Evolutionary conservation across 2,888 invertebrate genomes (phyloP).

Genomic region (Drosophila setosimentum): DNA sequence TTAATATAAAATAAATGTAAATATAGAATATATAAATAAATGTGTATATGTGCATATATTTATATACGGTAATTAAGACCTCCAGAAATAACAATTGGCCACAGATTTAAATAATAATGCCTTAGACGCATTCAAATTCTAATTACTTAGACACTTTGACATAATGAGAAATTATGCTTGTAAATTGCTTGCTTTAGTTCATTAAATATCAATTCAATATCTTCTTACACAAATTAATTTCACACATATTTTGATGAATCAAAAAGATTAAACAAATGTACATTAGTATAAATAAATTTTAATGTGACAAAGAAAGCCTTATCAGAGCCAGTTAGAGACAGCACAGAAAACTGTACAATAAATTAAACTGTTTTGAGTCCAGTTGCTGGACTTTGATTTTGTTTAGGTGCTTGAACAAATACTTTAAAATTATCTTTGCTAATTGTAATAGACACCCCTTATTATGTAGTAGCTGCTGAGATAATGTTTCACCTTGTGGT

Average conservation of each 20-base stretch:
- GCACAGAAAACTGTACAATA: neutral
- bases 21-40: neutral
- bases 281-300: neutral
- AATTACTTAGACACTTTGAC: too few relatives aligned
- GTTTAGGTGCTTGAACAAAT: slow-evolving; percentile 49
- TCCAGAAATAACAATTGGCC: neutral
- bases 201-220: neutral
- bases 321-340: neutral
- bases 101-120: neutral
- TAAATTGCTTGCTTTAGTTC: neutral
- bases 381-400: neutral
- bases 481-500: slow-evolving; percentile 69
- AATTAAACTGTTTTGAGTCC: neutral
- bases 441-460: slow-evolving; percentile 62
- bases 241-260: neutral
- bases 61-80: neutral
- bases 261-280: neutral
- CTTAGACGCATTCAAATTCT: neutral
- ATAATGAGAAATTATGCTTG: neutral
- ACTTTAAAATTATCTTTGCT: slow-evolving; percentile 71
- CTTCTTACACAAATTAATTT: too few relatives aligned
- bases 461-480: slow-evolving; percentile 48
- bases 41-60: neutral
- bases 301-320: neutral
- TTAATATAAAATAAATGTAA: slow-evolving; percentile 23